Conservation (phyloP, 2,797 vertebrate species). For the Setipinna tenuifilis region DNA sequence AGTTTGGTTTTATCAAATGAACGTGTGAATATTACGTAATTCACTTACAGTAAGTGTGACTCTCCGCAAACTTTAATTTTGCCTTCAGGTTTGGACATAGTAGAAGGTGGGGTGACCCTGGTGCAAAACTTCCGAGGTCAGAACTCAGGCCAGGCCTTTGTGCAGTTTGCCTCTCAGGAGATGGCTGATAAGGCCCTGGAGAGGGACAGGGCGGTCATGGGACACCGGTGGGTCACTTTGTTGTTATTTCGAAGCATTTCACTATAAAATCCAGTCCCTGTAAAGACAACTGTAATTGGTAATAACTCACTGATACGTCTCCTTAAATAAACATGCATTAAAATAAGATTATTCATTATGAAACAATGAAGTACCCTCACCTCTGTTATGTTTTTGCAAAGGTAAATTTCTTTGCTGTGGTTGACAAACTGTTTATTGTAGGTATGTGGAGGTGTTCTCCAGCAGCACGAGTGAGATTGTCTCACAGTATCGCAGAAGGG, state of each 20-base stretch:
- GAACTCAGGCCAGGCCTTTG: constrained; percentile 83
- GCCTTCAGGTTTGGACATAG: constrained; percentile 81
- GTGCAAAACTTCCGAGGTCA: constrained; percentile 76
- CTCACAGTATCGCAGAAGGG: neutral
- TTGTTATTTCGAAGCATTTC: neutral
- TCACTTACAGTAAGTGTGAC: neutral
- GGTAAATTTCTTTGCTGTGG: neutral
- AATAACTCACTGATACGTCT: too few relatives aligned
- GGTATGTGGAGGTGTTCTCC: constrained; percentile 92
- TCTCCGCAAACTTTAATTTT: neutral
- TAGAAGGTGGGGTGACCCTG: constrained; percentile 78
- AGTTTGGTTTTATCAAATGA: neutral
- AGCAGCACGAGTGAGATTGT: constrained; percentile 77
- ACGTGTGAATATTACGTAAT: neutral
- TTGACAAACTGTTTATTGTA: constrained; percentile 51
- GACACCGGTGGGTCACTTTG: constrained; percentile 75
- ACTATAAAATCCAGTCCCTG: neutral
- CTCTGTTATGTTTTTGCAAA: neutral
- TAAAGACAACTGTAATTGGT: too few relatives aligned
- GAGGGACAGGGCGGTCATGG: constrained; percentile 83
- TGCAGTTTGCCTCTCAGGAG: constrained; percentile 83
- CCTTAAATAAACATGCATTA: too few relatives aligned
- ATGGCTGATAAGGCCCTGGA: constrained; percentile 81
- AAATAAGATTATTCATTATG: too few relatives aligned
- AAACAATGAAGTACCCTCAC: too few relatives aligned